Conservation (phyloP, 2,113 vertebrate species). For the Clarias macrocephalus region DNA sequence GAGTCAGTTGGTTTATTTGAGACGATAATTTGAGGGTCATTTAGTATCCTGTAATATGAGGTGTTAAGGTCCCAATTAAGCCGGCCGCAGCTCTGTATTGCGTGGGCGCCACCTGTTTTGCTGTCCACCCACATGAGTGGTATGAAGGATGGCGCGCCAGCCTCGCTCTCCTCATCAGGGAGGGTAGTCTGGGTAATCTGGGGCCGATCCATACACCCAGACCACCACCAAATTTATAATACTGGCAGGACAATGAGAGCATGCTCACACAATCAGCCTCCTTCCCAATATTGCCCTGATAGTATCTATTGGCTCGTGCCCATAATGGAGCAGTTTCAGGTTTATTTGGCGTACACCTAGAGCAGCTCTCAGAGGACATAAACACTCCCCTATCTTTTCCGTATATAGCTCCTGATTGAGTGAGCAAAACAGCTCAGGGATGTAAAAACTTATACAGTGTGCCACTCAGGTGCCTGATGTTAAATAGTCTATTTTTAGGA, state of each 20-base stretch:
- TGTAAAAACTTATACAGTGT: not conserved
- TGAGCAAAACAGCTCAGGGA: not conserved
- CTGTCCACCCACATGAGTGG: conserved; percentile 72
- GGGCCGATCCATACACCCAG: conserved; percentile 75
- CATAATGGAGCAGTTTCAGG: conserved; percentile 35
- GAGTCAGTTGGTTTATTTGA: not conserved
- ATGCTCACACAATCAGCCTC: conserved; percentile 68
- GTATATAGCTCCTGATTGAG: conserved; percentile 12
- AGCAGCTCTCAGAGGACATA: conserved; percentile 25
- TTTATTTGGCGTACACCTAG: conserved; percentile 40
- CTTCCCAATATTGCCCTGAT: conserved; percentile 69
- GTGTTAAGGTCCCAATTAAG: conserved; percentile 53
- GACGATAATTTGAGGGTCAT: conserved; percentile 1
- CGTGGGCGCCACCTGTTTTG: conserved; percentile 66
- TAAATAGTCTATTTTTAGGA: not conserved
- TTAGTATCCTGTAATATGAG: conserved; percentile 31
- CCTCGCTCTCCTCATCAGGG: conserved; percentile 69
- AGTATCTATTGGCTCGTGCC: conserved; percentile 61
- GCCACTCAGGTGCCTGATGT: not conserved
- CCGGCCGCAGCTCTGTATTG: conserved; percentile 6
- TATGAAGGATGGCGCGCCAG: conserved; percentile 69
- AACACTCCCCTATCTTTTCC: not conserved
- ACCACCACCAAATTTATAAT: conserved; percentile 80
- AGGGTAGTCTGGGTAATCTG: conserved; percentile 72
- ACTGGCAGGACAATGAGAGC: conserved; percentile 80